A percentile compares a stretch with the other conserved stretches of the same genome.
These are phyloP conservation scores for Tamias sibiricus DNA, from an alignment of 2,113 vertebrate species.

Conservation along the genomic window DNA sequence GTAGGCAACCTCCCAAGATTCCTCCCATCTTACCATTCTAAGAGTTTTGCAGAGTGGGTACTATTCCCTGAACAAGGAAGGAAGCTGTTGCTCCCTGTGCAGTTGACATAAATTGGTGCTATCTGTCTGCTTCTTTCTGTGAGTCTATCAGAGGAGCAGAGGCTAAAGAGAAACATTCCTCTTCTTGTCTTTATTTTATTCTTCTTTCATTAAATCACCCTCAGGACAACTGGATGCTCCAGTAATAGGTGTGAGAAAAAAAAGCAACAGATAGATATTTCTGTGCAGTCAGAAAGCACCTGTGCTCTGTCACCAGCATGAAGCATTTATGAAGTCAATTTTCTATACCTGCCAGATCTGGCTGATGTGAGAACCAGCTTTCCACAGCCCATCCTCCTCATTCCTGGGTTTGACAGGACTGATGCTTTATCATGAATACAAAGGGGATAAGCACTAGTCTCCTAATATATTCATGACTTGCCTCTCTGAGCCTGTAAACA, in stretches of 20 bases:
- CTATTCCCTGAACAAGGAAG: not conserved
- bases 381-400: not conserved
- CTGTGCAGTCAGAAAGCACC: not conserved
- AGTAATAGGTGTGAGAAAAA: not conserved
- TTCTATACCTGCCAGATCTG: not conserved
- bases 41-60: not conserved
- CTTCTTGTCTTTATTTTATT: constrained; percentile 8
- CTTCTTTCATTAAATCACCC: constrained; percentile 16
- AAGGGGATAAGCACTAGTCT: constrained; percentile 11
- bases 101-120: not conserved
- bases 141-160: not conserved
- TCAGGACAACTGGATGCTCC: not conserved
- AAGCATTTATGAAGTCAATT: constrained; percentile 64
- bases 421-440: not conserved
- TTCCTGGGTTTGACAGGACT: not conserved
- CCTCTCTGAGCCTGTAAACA: constrained; percentile 56
- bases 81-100: not conserved
- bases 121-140: not conserved
- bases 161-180: not conserved
- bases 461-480: constrained; percentile 63
- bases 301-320: constrained; percentile 21
- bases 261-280: not conserved
- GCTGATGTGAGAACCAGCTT: constrained; percentile 5
- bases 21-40: not conserved
- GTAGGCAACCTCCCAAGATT: not conserved